Percentiles rank a stretch among this genome's conserved stretches.
Conservation (phyloP, 2,888 invertebrate species). For the Cephus pygmeus region DNA sequence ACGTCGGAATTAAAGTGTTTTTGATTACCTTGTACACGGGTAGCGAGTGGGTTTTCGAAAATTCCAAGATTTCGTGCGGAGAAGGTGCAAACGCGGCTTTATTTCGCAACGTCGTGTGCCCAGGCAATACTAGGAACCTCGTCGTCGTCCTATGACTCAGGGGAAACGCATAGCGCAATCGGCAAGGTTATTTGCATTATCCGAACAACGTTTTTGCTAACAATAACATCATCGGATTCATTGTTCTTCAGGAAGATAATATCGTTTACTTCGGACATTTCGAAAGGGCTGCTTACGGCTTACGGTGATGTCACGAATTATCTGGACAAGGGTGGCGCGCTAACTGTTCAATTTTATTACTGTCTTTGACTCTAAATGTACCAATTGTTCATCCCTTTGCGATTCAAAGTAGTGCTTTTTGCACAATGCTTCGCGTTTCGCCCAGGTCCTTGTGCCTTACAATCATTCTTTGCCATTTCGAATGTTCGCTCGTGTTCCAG, state of each 20-base stretch:
- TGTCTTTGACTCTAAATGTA: not conserved
- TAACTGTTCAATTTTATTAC: not conserved
- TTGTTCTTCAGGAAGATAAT: not conserved
- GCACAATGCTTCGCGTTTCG: no score
- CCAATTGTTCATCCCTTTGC: not conserved
- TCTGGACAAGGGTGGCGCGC: not conserved
- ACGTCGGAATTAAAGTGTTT: constrained; percentile 35
- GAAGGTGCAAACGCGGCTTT: constrained; percentile 13
- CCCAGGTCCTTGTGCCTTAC: not conserved
- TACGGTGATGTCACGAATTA: not conserved
- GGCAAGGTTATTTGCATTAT: constrained; percentile 56
- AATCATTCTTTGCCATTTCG: not conserved
- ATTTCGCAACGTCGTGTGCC: constrained; percentile 55
- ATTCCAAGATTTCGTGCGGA: not conserved
- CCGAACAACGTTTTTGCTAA: constrained; percentile 32
- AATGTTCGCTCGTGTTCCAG: not conserved
- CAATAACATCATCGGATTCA: constrained; percentile 13
- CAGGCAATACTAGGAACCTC: constrained; percentile 3
- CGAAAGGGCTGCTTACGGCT: not conserved
- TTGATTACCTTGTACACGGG: not conserved
- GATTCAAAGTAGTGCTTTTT: not conserved
- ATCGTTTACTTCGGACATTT: not conserved
- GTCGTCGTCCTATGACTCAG: constrained; percentile 52
- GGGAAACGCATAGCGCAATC: constrained; percentile 50
- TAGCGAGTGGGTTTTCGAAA: not conserved